Percentiles rank a stretch among this genome's conserved stretches.
Evolutionary conservation across 2,888 invertebrate species (phyloP).

Genomic region (Lobophora halterata): DNA sequence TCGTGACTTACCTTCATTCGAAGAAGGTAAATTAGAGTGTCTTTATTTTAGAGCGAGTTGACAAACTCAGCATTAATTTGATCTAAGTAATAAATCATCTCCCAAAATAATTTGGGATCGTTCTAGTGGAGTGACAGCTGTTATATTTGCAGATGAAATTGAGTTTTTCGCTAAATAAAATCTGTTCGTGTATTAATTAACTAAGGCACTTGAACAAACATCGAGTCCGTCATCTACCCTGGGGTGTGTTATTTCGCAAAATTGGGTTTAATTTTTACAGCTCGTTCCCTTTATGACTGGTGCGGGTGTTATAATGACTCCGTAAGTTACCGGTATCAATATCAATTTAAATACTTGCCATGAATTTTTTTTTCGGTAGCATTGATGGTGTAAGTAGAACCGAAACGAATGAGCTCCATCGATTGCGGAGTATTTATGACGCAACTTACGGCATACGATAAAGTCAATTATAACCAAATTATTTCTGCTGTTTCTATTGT

Average conservation of each 20-base stretch:
- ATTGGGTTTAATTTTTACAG: conserved; percentile 40
- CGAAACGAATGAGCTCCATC: no score
- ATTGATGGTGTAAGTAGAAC: no score
- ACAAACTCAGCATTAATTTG: conserved; percentile 11
- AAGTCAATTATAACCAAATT: no score
- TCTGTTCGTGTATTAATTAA: conserved; percentile 56
- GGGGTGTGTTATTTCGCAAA: conserved; percentile 43
- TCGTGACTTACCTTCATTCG: no score
- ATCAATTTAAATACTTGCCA: neutral
- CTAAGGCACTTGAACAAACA: conserved; percentile 52
- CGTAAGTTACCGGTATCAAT: neutral
- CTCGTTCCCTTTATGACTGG: conserved; percentile 23
- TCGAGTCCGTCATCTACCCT: conserved; percentile 37
- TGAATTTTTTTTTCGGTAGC: no score
- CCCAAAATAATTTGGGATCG: conserved; percentile 37
- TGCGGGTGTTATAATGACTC: conserved; percentile 14
- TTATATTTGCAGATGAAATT: conserved; percentile 57
- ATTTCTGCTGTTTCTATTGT: no score
- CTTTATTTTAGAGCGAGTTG: neutral
- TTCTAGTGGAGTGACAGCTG: conserved; percentile 36
- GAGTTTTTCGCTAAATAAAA: conserved; percentile 58
- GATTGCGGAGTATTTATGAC: no score
- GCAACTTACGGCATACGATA: no score
- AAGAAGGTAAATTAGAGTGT: no score
- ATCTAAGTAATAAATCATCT: conserved; percentile 38